Base-by-base conservation (phyloP, 2,797 vertebrate genomes). In the Protosalanx chinensis region DNA sequence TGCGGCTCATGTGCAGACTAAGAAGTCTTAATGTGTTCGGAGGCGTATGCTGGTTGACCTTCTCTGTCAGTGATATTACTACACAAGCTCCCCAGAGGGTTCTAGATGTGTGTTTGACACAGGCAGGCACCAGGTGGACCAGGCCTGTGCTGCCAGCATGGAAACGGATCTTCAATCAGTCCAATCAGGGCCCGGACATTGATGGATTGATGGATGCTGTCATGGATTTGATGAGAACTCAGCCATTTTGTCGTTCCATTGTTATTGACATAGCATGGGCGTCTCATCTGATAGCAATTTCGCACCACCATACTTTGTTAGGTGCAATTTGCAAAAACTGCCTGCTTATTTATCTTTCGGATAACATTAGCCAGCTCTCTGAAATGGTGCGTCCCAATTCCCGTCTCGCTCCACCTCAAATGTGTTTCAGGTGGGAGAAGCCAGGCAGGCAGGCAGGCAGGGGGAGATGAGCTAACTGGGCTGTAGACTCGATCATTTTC, bases 261-360 rank as follows among this genome's bases (percentile, higher is more conserved):
- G 78, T 87, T 91, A 85, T 90, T 90, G 89, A 81, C 84, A 68
- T 67, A 87, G 76, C 63, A 10, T 8, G 7, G 69, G 67, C 60
- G 3, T 79, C 73, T 90, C 88, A 88, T 89, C 87, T 89, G 89
- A 91, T 81, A 89, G 88, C 87, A 91, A 89, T 92, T 90, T 90
- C 77, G 82, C 76, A 68, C 80, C 70, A 79, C 79, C 76, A 69
- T 78, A 80, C 81, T 89, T 86, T 85, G 85, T 86, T 75, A 71
- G 81, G 81, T 77, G 86, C 82, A 91, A 90, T 91, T 90, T 90
- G 86, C 85, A 8, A 67, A 81, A 51, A 30, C 60, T 57, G 74
- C 78, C 74, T 69, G 86, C 82, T 90, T 90, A 89, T 91, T 91
- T 88, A 78, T 90, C 79, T 85, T 88, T n/a, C 58, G 8, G 82